Evolutionary conservation across 2,113 vertebrate species (phyloP), one percentile per base, ranked within the genome.

Genomic region (Pluvialis apricaria): DNA sequence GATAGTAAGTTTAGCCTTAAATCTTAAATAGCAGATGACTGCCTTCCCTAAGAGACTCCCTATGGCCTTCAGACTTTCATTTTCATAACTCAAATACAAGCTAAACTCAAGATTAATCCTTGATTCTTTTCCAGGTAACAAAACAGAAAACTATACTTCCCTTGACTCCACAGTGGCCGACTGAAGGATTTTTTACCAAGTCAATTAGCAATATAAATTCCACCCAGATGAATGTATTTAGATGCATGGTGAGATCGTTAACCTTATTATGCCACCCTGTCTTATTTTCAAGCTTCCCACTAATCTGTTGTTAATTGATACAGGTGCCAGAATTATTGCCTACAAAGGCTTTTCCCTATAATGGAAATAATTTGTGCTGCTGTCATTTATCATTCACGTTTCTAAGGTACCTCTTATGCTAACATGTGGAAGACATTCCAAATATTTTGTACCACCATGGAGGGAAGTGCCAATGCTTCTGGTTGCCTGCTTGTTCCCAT

Each of bases 131-230:
- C 45, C 57, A 88, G 8, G 17, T 76, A 72, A 69, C 14, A 58
- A 91, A 78, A 18, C 32, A 93, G 26, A 84, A 51, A 60, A 15
- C 21, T 52, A 1, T 13, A 28, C 13, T 80, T 34, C 32, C 77
- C 58, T 32, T 26, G 29, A 88, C 8, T 31, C 47, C 24, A 2
- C 40, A 55, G 16, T 12, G 25, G 10, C 58, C 6, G 3, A 47
- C 51, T 26, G 47, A 76, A 82, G 42, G 58, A 51, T 81, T 73
- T 84, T 34, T 91, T 49, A 76, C 31, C 20, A 13, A 72, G 31
- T 62, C 82, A 94, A 75, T 96, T 38, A 94, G 60, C 66, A 71
- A 70, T 31, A 89, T 47, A 90, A 95, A 91, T 92, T 90, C 91
- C 54, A 82, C 80, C 38, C 90, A 80, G 66, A 64, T 51, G 10